Base-by-base conservation (phyloP, 1,140 invertebrate genomes). In the Dendroctonus ponderosae region DNA sequence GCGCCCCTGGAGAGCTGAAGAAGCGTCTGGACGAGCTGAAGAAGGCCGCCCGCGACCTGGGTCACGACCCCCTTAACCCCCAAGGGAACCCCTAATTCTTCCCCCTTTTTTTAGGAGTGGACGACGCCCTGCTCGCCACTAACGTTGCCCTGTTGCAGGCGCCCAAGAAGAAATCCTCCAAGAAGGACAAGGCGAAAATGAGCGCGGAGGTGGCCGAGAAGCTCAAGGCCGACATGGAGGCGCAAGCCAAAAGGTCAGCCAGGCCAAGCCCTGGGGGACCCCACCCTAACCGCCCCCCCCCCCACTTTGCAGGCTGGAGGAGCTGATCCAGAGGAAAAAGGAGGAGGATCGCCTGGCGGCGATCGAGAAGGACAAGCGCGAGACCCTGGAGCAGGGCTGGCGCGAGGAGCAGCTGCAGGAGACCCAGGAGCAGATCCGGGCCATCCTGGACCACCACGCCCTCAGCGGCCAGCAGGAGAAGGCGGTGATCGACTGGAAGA, bases 401-500 rank as follows among this genome's bases (percentile, higher is more conserved):
- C 57, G 76, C 5, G 62, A 62, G 6, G 72, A 77, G 52, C 75
- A 76, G 53, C 49, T 78, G 6, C 48, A 63, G 6, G 64, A 66
- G 7, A 68, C 66, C 3, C 41, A 44, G 7, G 37, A 39, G 0
- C 14, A 69, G 15, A 69, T 74, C 38, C 42, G 62, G 9, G 46
- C 69, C 6, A 62, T 72, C 6, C n/a, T 52, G 7, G 38, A 69
- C n/a, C 12, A 43, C 11, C 58, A 56, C 51, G 65, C 15, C 26
- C 44, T 65, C 26, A 40, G 48, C 7, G 57, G 15, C 14, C 56
- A 56, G 62, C 11, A 44, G 53, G 71, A 72, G 51, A 66, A 46
- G 15, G 58, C 66, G 46, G 1, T 40, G 49, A n/a, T 62, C 2
- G 68, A 72, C 77, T 89, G 87, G 87, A 65, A 80, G 39, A 80